These are phyloP conservation scores for Pogoniulus pusillus DNA, from an alignment of 2,797 vertebrate species.

Conservation along the genomic window DNA sequence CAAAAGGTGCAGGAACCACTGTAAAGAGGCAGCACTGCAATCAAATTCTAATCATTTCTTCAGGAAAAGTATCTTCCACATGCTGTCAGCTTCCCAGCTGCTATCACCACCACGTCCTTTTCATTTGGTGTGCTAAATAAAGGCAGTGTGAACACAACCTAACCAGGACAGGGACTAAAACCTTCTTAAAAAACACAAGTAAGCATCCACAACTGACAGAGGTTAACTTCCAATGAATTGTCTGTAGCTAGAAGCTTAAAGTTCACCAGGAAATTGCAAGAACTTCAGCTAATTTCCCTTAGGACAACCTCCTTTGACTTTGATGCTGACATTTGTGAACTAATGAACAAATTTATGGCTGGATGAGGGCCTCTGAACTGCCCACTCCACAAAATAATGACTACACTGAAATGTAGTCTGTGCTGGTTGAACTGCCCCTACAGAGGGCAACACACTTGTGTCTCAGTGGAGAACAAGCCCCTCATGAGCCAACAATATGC, in stretches of 20 bases:
- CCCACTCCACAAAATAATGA: no score
- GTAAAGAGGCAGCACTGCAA: neutral
- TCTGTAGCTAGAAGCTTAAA: neutral
- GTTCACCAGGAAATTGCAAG: neutral
- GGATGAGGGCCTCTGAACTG: neutral
- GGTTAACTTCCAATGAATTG: neutral
- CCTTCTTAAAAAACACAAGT: neutral
- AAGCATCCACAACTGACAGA: neutral
- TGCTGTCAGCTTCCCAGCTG: neutral
- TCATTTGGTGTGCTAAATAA: neutral
- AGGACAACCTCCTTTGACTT: neutral
- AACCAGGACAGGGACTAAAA: neutral
- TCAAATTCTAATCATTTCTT: neutral
- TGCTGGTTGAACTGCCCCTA: no score
- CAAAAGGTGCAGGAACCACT: neutral
- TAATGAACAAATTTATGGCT: neutral
- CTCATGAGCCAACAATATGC: no score
- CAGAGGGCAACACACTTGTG: no score
- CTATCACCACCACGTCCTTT: neutral
- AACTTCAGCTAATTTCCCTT: neutral
- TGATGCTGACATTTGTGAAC: neutral
- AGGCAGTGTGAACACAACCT: neutral
- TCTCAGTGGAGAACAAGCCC: no score
- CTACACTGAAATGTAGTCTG: no score
- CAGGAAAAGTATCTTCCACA: neutral